Evolutionary conservation across 1,140 invertebrate genomes (phyloP), one percentile per base, ranked within the genome.

Genomic region (Drosophila insularis): DNA sequence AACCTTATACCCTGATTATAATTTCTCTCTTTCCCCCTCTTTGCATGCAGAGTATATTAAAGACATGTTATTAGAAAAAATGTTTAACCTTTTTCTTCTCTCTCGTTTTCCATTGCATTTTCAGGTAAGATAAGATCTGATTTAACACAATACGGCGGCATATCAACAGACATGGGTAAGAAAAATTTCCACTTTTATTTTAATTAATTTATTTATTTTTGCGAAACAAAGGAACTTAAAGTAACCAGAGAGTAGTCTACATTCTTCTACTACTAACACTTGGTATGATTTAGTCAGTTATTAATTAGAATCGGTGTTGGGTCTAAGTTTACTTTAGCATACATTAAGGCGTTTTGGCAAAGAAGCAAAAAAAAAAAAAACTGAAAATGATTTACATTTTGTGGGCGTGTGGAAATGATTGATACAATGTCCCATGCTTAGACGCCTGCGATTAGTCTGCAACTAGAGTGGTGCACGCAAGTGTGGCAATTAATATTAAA

Each of bases 151-250:
- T 91, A 91, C 81, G 90, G 90, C 90, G 90, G 90, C 84, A 91
- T 91, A 91, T 91, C 90, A 91, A 89, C 90, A 91, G 90, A 91
- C 80, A 91, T 91, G 90, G 90, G 90, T 91, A 91, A 91, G 90
- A 90, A 91, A 80, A 89, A 82, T 91, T 91, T 76, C 82, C 90
- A 84, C 80, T 91, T 85, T 91, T 74, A 81, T 70, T 54, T 84
- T 77, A 58, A 71, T 66, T 67, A 56, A 66, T 70, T 67, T 65
- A 68, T 53, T 63, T 60, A 61, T 75, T 59, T 67, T 74, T 70
- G 40, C 63, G 59, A 67, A 79, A 61, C 55, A 50, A 32, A 35
- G 63, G 23, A 58, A 50, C 17, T 61, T 35, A 27, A n/a, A 37
- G 17, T 21, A 8, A 55, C 10, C 71, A 65, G 58, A 39, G 39